Percentiles rank a stretch among this genome's conserved stretches.
phyloP scores from a whole-genome alignment of 1,140 invertebrate species.

The Bombus vancouverensis region DNA sequence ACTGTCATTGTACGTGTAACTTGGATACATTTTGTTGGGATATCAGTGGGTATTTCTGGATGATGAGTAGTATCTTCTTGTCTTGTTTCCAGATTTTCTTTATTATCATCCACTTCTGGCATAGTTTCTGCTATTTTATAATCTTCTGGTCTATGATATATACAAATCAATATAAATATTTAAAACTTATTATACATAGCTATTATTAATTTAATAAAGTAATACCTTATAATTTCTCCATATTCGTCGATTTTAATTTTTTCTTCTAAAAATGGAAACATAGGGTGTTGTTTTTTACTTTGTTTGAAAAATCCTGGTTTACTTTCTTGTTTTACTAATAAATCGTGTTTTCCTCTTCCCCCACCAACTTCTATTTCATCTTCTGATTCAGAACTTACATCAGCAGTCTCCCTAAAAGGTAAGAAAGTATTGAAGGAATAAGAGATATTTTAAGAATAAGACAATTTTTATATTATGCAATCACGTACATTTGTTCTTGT shows the following conservation, averaged over 20 bases:
- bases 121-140: slow-evolving; percentile 90
- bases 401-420: slow-evolving; percentile 84
- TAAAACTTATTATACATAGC: slow-evolving; percentile 21
- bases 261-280: slow-evolving; percentile 98
- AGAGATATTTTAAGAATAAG: slow-evolving; percentile 4
- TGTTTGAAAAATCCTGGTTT: slow-evolving; percentile 94
- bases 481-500: slow-evolving; percentile 80
- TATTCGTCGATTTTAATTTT: slow-evolving; percentile 97
- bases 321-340: slow-evolving; percentile 92
- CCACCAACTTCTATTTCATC: slow-evolving; percentile 93
- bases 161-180: slow-evolving; percentile 53
- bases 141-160: slow-evolving; percentile 89
- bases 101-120: slow-evolving; percentile 87
- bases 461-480: not conserved
- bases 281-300: slow-evolving; percentile 96
- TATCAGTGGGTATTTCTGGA: slow-evolving; percentile 86
- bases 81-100: slow-evolving; percentile 87
- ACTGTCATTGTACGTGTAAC: slow-evolving; percentile 90
- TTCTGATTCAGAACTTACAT: slow-evolving; percentile 92
- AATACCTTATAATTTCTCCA: slow-evolving; percentile 93
- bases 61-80: slow-evolving; percentile 84
- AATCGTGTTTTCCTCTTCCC: slow-evolving; percentile 92
- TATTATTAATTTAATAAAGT: not conserved
- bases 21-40: slow-evolving; percentile 95
- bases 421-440: slow-evolving; percentile 17